A percentile compares a stretch with the other conserved stretches of the same genome.
Conservation (phyloP, 1,140 invertebrate species). For the Oscheius sp. region DNA sequence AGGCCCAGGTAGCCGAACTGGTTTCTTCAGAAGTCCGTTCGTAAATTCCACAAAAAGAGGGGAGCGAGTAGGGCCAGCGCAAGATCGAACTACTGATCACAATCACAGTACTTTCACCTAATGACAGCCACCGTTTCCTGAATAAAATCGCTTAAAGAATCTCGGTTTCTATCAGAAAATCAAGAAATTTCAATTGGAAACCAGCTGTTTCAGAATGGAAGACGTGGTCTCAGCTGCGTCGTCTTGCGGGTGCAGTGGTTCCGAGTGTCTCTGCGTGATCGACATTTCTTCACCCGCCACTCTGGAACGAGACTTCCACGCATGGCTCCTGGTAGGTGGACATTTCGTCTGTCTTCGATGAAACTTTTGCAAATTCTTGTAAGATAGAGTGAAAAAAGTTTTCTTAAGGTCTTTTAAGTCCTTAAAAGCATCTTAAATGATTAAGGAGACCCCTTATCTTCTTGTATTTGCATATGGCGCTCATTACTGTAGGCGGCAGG, state of each 20-base stretch:
- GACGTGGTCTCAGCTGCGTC: neutral
- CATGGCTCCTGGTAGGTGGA: slow-evolving; percentile 56
- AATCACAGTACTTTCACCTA: too few relatives aligned
- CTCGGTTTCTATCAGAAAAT: neutral
- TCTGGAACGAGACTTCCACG: slow-evolving; percentile 56
- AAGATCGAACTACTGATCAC: neutral
- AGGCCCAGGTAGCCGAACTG: neutral
- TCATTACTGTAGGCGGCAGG: too few relatives aligned
- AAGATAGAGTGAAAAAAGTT: too few relatives aligned
- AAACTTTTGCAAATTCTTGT: too few relatives aligned
- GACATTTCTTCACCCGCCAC: slow-evolving; percentile 53
- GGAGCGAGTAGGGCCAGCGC: neutral
- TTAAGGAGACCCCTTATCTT: too few relatives aligned
- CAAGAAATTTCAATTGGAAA: neutral
- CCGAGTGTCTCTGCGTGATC: slow-evolving; percentile 48
- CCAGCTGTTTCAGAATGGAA: slow-evolving; percentile 4
- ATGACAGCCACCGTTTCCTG: too few relatives aligned
- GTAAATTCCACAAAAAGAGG: slow-evolving; percentile 5
- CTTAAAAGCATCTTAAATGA: too few relatives aligned
- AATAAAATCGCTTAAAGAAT: neutral
- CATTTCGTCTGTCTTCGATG: too few relatives aligned
- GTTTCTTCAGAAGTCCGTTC: neutral
- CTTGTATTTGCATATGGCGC: too few relatives aligned
- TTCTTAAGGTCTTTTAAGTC: too few relatives aligned
- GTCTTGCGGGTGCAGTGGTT: neutral